A percentile compares a stretch with the other conserved stretches of the same genome.
Conservation (phyloP, 2,797 vertebrate species). For the Margarornis squamiger region DNA sequence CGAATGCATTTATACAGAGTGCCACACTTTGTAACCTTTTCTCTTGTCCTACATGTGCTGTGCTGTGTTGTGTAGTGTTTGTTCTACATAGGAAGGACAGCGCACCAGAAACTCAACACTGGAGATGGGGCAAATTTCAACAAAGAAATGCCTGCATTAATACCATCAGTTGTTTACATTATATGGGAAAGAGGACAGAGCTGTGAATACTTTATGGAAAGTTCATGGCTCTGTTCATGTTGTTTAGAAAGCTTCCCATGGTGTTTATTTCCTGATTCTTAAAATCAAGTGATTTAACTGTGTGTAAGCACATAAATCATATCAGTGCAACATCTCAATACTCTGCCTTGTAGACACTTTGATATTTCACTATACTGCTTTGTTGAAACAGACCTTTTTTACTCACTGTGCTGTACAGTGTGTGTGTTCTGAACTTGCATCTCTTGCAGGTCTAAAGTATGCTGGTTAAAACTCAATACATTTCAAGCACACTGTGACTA, state of each 20-base stretch:
- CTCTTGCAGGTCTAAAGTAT: slow-evolving; percentile 35
- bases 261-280: slow-evolving; percentile 5
- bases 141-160: background rate
- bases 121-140: background rate
- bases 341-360: slow-evolving; percentile 28
- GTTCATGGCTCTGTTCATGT: background rate
- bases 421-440: slow-evolving; percentile 21
- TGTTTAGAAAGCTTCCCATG: slow-evolving; percentile 7
- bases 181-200: slow-evolving; percentile 24
- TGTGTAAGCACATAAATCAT: background rate
- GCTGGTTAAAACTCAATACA: slow-evolving; percentile 25
- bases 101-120: background rate
- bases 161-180: background rate
- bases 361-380: background rate
- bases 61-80: slow-evolving; percentile 82
- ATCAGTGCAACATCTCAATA: background rate
- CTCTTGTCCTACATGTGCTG: slow-evolving; percentile 80
- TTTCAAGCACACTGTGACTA: slow-evolving; percentile 60
- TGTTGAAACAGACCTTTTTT: slow-evolving; percentile 33
- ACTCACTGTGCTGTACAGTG: slow-evolving; percentile 21
- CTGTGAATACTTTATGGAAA: slow-evolving; percentile 30
- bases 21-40: slow-evolving; percentile 82
- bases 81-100: background rate
- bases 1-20: slow-evolving; percentile 89
- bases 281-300: background rate